Evolutionary conservation across 1,140 invertebrate species (phyloP).

Genomic region (Brachionus plicatilis): DNA sequence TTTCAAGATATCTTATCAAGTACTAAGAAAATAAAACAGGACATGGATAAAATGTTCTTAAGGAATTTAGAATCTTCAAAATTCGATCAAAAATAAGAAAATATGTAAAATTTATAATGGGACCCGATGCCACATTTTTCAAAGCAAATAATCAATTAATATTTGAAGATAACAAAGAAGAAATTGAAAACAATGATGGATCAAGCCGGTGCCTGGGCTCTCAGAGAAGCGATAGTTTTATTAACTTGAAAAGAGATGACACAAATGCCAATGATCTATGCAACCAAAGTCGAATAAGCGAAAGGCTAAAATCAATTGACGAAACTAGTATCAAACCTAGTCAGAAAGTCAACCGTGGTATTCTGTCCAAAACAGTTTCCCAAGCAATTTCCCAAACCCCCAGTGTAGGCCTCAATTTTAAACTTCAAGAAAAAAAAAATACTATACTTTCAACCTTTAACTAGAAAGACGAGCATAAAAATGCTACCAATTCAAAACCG

Average conservation of each 20-base stretch:
- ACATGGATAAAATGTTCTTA: neutral
- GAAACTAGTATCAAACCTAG: neutral
- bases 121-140: neutral
- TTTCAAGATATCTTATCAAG: neutral
- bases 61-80: neutral
- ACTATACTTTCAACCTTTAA: too few species aligned
- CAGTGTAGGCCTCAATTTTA: too few species aligned
- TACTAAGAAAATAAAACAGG: neutral
- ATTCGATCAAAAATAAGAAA: neutral
- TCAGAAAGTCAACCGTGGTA: neutral
- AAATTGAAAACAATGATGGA: constrained; percentile 12
- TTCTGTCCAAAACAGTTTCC: neutral
- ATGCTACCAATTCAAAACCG: neutral
- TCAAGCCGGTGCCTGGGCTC: neutral
- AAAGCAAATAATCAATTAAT: neutral
- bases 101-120: neutral
- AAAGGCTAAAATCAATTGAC: neutral
- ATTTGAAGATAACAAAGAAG: constrained; percentile 25
- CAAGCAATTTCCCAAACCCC: neutral
- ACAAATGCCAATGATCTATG: neutral
- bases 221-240: constrained; percentile 1
- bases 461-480: neutral
- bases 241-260: neutral
- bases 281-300: neutral
- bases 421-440: too few species aligned